Conservation (phyloP, 2,888 invertebrate genomes). For the Pyrochroa serraticornis region DNA sequence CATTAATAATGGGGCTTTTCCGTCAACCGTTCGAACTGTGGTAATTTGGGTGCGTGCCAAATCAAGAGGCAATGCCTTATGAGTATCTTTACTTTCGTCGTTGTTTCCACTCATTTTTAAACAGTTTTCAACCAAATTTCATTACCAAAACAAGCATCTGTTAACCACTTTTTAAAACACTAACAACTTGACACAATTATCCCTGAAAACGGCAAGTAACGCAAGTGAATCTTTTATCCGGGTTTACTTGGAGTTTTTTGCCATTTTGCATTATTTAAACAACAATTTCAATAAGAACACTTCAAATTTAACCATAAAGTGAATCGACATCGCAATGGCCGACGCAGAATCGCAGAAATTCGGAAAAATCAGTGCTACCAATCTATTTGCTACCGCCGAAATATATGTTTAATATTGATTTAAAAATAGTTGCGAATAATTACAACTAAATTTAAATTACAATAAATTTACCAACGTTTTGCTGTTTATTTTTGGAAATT, state of each 20-base stretch:
- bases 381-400: not conserved
- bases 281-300: no score
- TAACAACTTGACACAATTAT: no score
- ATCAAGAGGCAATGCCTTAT: conserved; percentile 63
- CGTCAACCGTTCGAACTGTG: conserved; percentile 59
- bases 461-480: not conserved
- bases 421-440: not conserved
- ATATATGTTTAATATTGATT: not conserved
- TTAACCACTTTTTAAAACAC: no score
- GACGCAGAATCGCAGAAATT: conserved; percentile 1
- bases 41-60: conserved; percentile 62
- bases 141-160: no score
- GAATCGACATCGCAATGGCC: no score
- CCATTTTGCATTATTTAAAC: no score
- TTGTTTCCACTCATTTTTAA: conserved; percentile 52
- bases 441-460: no score
- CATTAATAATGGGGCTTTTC: conserved; percentile 54
- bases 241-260: no score
- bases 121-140: no score
- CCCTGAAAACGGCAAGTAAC: no score
- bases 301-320: no score
- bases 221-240: no score
- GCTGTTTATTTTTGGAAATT: not conserved
- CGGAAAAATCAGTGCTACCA: conserved; percentile 1
- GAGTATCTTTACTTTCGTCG: conserved; percentile 64